Percentiles rank a stretch among this genome's conserved stretches.
These are phyloP conservation scores for Drosophila buzzatii DNA, from an alignment of 2,888 invertebrate species.

Conservation along the genomic window DNA sequence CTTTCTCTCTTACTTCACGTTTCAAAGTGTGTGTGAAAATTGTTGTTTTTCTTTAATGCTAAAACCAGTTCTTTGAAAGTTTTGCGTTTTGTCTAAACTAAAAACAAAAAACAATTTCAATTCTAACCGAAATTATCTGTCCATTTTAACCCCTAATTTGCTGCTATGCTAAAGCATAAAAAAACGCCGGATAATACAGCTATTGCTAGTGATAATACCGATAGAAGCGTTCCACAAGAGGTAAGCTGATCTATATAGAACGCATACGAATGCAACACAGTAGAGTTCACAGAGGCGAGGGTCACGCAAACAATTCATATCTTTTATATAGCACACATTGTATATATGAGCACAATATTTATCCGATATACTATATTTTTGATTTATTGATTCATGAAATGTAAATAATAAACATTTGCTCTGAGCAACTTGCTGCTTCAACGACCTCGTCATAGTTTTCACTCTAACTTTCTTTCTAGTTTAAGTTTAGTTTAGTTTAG, in stretches of 20 bases:
- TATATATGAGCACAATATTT: constrained; percentile 23
- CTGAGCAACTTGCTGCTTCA: constrained; percentile 18
- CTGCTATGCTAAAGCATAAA: constrained; percentile 41
- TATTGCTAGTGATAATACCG: constrained; percentile 59
- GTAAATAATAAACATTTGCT: constrained; percentile 52
- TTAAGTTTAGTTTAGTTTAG: constrained; percentile 18
- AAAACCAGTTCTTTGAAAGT: constrained; percentile 28
- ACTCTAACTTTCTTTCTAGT: constrained; percentile 23
- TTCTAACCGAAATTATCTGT: constrained; percentile 55
- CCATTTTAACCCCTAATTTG: constrained; percentile 55
- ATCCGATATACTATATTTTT: constrained; percentile 13
- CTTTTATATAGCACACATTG: constrained; percentile 17
- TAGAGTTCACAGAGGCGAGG: constrained; percentile 44
- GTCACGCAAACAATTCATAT: constrained; percentile 31
- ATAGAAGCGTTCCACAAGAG: constrained; percentile 51
- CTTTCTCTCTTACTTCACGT: constrained; percentile 1
- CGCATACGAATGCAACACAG: constrained; percentile 17
- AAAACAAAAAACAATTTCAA: constrained; percentile 52
- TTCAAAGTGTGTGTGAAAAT: constrained; percentile 10
- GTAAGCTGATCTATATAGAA: constrained; percentile 60
- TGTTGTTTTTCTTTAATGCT: constrained; percentile 28
- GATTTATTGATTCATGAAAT: constrained; percentile 34
- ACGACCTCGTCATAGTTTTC: constrained; percentile 58
- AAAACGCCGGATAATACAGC: constrained; percentile 53
- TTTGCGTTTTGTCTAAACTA: constrained; percentile 52